Conservation (phyloP, 2,113 vertebrate species). For the Melanocharis versteri region DNA sequence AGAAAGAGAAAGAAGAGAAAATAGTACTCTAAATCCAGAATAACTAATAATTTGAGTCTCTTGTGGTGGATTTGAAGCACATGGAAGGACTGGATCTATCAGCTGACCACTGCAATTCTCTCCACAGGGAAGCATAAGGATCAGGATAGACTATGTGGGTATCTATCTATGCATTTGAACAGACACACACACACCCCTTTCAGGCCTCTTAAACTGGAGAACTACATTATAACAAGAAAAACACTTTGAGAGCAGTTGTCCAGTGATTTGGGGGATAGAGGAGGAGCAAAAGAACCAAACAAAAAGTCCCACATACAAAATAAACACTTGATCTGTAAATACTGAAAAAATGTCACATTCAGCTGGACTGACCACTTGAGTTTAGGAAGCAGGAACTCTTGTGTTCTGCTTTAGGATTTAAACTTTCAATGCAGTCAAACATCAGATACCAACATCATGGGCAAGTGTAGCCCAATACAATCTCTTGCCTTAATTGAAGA, state of each 20-base stretch:
- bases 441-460: not conserved
- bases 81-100: not conserved
- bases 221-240: not conserved
- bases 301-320: not conserved
- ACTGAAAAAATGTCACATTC: not conserved
- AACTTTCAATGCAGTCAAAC: not conserved
- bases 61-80: not conserved
- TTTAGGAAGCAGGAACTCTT: not conserved
- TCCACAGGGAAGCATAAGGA: not conserved
- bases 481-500: not conserved
- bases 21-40: not conserved
- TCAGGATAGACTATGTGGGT: not conserved
- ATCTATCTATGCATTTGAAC: not conserved
- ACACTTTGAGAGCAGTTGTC: not conserved
- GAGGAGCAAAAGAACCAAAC: not conserved
- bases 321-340: not conserved
- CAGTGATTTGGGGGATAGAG: not conserved
- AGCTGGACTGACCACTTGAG: not conserved
- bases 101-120: not conserved
- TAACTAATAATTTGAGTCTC: not conserved
- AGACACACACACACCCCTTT: not conserved
- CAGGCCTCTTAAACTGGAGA: not conserved
- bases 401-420: not conserved
- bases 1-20: not conserved
- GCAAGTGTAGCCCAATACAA: fast-evolving